These are phyloP conservation scores for Ochropacha duplaris DNA, from an alignment of 2,888 invertebrate genomes.

Conservation along the genomic window DNA sequence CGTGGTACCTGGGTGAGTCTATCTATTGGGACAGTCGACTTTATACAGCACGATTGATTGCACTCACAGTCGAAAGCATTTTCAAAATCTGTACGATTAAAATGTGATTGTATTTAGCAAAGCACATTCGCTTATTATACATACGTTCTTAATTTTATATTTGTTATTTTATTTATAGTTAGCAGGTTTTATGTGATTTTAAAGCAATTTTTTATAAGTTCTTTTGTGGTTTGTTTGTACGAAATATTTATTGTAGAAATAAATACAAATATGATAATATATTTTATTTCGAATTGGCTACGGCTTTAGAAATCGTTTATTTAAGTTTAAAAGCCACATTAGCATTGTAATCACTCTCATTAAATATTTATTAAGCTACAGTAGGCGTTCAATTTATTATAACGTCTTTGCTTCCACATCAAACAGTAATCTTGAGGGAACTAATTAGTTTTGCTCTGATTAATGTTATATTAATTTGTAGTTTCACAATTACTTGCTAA, in stretches of 20 bases:
- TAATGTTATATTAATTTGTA: not conserved
- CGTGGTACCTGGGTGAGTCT: too few species aligned
- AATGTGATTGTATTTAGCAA: not conserved
- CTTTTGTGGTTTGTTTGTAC: too few species aligned
- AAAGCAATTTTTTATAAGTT: too few species aligned
- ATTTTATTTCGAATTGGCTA: not conserved
- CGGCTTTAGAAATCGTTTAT: not conserved
- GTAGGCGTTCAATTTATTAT: not conserved
- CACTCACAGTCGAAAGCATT: not conserved
- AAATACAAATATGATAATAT: too few species aligned
- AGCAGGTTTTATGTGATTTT: too few species aligned
- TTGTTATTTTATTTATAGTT: not conserved
- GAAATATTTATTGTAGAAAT: too few species aligned
- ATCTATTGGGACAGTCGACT: too few species aligned
- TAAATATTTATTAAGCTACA: not conserved
- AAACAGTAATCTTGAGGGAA: conserved; percentile 1
- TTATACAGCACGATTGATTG: not conserved
- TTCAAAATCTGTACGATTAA: not conserved
- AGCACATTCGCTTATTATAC: not conserved
- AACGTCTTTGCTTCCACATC: not conserved
- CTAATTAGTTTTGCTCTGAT: conserved; percentile 5
- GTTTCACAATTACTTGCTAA: not conserved
- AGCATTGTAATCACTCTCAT: not conserved
- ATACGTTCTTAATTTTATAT: too few species aligned
- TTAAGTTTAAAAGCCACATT: not conserved